Evolutionary conservation across 2,888 invertebrate species (phyloP).

Genomic region (Eristalinus aeneus): DNA sequence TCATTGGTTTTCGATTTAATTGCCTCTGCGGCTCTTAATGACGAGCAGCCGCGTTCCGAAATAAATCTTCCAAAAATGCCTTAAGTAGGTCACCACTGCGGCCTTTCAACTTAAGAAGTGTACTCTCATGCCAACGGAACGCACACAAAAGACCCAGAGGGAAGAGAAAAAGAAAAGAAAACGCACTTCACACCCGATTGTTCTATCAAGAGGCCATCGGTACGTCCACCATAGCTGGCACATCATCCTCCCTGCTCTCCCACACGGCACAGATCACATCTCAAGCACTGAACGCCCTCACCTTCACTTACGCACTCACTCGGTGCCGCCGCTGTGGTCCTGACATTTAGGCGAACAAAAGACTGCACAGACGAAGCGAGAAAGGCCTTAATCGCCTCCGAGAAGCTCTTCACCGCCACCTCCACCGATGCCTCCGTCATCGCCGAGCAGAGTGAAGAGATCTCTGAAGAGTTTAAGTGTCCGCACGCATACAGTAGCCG

Average conservation of each 20-base stretch:
- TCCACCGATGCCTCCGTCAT: neutral
- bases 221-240: neutral
- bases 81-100: constrained; percentile 54
- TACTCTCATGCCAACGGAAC: constrained; percentile 5
- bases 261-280: constrained; percentile 2
- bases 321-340: neutral
- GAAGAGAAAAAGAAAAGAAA: neutral
- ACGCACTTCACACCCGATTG: constrained; percentile 40
- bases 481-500: constrained; percentile 60
- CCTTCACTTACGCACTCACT: constrained; percentile 48
- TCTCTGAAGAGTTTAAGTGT: constrained; percentile 51
- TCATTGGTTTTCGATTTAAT: constrained; percentile 60
- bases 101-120: constrained; percentile 6
- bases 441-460: constrained; percentile 17
- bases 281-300: constrained; percentile 53
- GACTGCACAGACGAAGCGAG: neutral
- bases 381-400: constrained; percentile 40
- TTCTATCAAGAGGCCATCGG: constrained; percentile 23
- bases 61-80: constrained; percentile 39
- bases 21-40: constrained; percentile 38
- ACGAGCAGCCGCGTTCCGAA: neutral
- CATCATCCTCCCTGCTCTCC: neutral
- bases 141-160: neutral
- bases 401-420: constrained; percentile 6
- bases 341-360: constrained; percentile 27